Evolutionary conservation across 2,888 invertebrate species (phyloP), one percentile per base, ranked within the genome.

Genomic region (Thelaira solivaga): DNA sequence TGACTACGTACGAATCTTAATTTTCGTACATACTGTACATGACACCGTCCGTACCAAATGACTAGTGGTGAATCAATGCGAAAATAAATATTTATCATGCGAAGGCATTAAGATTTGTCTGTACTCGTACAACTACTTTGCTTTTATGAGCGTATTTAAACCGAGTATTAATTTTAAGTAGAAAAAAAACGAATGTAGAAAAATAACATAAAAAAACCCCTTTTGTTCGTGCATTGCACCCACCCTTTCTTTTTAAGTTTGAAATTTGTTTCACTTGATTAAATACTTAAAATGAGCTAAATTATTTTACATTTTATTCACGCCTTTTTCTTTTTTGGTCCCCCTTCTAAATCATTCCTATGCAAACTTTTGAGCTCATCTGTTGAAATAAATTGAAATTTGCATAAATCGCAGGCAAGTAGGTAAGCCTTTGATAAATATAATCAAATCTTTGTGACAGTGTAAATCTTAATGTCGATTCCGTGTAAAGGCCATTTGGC

Each of bases 361-460:
- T 61, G 51, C 41, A 34, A 51, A 34, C 10, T 49, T 26, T 51
- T 65, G 43, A 67, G 45, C 67, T 61, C 74, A 74, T 74, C 61
- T 74, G 74, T 68, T 61, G 5, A 61, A 61, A 74, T 61, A 57
- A 34, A 18, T 20, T 20, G 20, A 74, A 36, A 51, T 57, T 59
- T 43, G 26, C 59, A 65, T 71, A 64, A 62, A 62, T 45, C 29
- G 34, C 6, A 55, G n/a, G 65, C 41, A 69, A 74, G 34, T 10
- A 55, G n/a, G 65, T 47, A 69, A 74, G 34, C 69, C 39, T 78
- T 73, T 74, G 69, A 74, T 74, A 69, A 55, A 65, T 69, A 47
- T 65, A 69, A 78, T 78, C 78, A 78, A 78, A 73, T 49, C 64
- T 43, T 39, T 34, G n/a, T 29, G 18, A 6, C 8, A 55, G n/a